Conservation (phyloP, 2,888 invertebrate species). For the Cepaea hortensis region DNA sequence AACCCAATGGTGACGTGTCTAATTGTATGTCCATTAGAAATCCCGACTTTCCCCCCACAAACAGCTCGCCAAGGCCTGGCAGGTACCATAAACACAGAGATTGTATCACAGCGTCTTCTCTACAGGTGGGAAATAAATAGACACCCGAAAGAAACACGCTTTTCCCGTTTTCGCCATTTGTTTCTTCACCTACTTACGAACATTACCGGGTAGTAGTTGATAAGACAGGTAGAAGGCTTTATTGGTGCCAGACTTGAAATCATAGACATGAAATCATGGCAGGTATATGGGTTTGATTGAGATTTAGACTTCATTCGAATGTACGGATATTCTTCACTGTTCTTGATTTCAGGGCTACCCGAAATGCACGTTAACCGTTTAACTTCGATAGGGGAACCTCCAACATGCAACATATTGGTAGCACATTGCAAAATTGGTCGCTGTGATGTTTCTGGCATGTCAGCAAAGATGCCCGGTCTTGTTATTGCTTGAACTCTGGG, state of each 20-base stretch:
- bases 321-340: neutral
- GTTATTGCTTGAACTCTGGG: too few species aligned
- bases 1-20: neutral
- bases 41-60: neutral
- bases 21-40: neutral
- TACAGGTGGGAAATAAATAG: conserved; percentile 1
- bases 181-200: neutral
- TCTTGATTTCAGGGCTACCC: neutral
- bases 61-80: neutral
- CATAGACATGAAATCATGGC: neutral
- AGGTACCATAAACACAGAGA: neutral
- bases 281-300: neutral
- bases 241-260: neutral
- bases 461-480: too few species aligned
- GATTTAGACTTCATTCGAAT: neutral
- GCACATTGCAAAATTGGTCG: neutral
- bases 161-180: neutral
- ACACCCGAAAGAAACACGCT: neutral
- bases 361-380: neutral
- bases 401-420: neutral
- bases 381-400: neutral
- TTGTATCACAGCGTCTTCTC: neutral
- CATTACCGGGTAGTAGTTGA: neutral
- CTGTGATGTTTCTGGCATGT: too few species aligned
- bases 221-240: neutral